Evolutionary conservation across 2,113 vertebrate species (phyloP), one percentile per base, ranked within the genome.

Genomic region (Colinus virginianus): DNA sequence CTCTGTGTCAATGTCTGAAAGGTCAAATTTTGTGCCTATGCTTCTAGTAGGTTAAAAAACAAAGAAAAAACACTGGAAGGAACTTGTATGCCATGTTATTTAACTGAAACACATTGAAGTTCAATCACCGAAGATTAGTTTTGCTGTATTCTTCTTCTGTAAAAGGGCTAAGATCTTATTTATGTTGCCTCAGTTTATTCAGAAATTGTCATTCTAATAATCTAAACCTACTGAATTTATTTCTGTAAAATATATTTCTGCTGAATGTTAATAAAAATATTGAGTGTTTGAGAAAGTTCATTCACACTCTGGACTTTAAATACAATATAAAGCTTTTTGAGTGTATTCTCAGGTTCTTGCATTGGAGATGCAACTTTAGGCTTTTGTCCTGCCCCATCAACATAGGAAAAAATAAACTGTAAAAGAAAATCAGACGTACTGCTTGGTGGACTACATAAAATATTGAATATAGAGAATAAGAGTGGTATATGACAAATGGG

Each of bases 251-350:
- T 66, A 93, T 53, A 48, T 75, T 70, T 90, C 85, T 95, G 81
- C 53, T 95, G 97, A 92, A 96, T 62, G 30, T 82, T 90, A 58
- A 76, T 97, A 86, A 77, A 89, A 90, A 70, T 90, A 95, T 81
- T 94, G 85, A 67, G 64, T 78, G 89, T 90, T 97, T 67, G 48
- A 62, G 93, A 46, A 82, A 63, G 63, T 43, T 80, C 74, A 56
- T 88, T 75, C 69, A 94, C 46, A 26, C 7, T 88, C 62, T 90
- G 82, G 87, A 96, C 71, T 94, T 92, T 85, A 55, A 91, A 40
- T 93, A 87, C 20, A 48, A 77, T n/a, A 78, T 69, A 85, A 93
- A 88, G 58, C 82, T 78, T 96, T 89, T 96, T 89, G 53, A 74
- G 59, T 92, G 85, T 75, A 83, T 82, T 59, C 77, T 93, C 61